A percentile compares a stretch with the other conserved stretches of the same genome.
Evolutionary conservation across 2,888 invertebrate species (phyloP).

Genomic region (Lathronympha strigana): DNA sequence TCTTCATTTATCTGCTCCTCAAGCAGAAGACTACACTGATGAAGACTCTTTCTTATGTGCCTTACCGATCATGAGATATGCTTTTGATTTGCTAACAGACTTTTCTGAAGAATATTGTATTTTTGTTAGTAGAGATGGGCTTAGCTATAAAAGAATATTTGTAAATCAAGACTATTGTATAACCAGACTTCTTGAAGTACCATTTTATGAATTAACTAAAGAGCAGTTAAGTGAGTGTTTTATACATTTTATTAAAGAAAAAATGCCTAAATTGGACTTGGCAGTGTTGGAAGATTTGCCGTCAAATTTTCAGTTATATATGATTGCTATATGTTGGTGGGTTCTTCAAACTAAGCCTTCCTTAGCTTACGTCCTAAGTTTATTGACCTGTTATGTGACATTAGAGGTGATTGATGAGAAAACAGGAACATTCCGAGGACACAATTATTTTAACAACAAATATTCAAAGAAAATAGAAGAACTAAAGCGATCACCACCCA

Average conservation of each 20-base stretch:
- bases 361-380: slow-evolving; percentile 80
- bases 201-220: slow-evolving; percentile 58
- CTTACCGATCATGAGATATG: slow-evolving; percentile 85
- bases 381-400: slow-evolving; percentile 84
- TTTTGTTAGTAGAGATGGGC: slow-evolving; percentile 69
- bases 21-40: slow-evolving; percentile 87
- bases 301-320: slow-evolving; percentile 83
- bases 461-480: slow-evolving; percentile 68
- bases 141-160: slow-evolving; percentile 60
- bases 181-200: slow-evolving; percentile 54
- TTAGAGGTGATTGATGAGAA: slow-evolving; percentile 84
- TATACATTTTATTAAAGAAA: slow-evolving; percentile 73
- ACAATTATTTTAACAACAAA: slow-evolving; percentile 74
- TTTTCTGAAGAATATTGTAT: slow-evolving; percentile 64
- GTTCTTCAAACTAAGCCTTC: slow-evolving; percentile 71
- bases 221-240: slow-evolving; percentile 69
- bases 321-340: slow-evolving; percentile 86
- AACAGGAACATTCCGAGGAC: slow-evolving; percentile 81
- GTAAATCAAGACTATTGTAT: slow-evolving; percentile 59
- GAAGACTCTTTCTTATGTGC: slow-evolving; percentile 85
- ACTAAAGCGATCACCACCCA: slow-evolving; percentile 52
- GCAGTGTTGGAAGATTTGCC: slow-evolving; percentile 76
- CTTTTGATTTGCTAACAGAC: slow-evolving; percentile 79
- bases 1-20: slow-evolving; percentile 87
- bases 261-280: slow-evolving; percentile 66